Evolutionary conservation across 2,113 vertebrate species (phyloP).

Genomic region (Theristicus caerulescens): DNA sequence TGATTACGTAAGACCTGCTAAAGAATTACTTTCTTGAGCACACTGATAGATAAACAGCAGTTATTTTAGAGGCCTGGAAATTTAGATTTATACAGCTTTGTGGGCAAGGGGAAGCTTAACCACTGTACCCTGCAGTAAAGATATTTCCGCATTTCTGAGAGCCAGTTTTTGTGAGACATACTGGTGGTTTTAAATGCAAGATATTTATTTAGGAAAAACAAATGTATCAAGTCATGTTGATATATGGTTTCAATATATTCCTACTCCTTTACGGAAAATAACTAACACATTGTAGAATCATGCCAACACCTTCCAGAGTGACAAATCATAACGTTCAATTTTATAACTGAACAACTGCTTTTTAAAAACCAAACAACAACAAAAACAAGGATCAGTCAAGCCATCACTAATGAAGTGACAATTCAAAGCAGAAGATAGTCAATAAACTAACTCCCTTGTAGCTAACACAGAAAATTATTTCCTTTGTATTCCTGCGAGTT

Average conservation of each 20-base stretch:
- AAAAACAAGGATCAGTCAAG: neutral
- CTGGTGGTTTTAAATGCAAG: neutral
- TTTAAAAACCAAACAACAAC: neutral
- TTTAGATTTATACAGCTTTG: neutral
- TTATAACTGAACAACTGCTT: neutral
- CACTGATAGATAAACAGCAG: neutral
- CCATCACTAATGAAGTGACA: neutral
- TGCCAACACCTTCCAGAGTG: neutral
- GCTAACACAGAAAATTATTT: neutral
- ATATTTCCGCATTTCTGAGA: neutral
- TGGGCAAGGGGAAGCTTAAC: neutral
- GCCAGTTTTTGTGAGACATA: neutral
- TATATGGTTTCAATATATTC: neutral
- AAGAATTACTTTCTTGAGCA: neutral
- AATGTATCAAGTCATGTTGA: neutral
- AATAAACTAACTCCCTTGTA: neutral
- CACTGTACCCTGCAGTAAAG: neutral
- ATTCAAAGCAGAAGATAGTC: neutral
- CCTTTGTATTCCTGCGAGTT: neutral
- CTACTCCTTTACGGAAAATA: neutral
- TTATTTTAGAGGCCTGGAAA: neutral
- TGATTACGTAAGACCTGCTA: neutral
- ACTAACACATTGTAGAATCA: neutral
- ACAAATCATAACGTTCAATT: neutral
- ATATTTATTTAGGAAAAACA: neutral